Conservation (phyloP, 2,113 vertebrate genomes). For the Corythoichthys haematopterus region DNA sequence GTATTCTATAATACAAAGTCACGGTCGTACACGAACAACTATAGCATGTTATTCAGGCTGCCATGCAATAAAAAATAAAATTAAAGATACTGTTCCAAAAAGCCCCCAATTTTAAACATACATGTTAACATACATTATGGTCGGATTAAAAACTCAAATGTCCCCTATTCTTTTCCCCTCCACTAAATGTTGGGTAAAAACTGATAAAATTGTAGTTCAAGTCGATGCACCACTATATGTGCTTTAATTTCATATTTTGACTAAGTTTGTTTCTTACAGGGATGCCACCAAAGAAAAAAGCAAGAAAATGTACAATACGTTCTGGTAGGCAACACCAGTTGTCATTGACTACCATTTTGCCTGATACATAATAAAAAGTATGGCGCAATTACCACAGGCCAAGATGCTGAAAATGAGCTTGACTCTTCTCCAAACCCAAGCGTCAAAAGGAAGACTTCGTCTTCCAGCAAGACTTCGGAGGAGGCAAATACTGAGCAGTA, state of each 20-base stretch:
- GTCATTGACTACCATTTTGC: neutral
- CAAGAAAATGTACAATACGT: slow-evolving; percentile 26
- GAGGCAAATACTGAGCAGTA: slow-evolving; percentile 33
- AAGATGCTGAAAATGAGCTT: slow-evolving; percentile 28
- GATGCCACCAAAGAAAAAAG: slow-evolving; percentile 71
- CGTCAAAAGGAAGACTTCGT: slow-evolving; percentile 47
- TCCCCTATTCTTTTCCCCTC: neutral
- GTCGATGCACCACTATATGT: neutral
- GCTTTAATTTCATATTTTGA: neutral
- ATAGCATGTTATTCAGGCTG: neutral
- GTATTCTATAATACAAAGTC: neutral
- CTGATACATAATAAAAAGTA: neutral
- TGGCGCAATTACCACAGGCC: slow-evolving; percentile 19
- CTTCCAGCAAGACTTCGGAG: slow-evolving; percentile 31
- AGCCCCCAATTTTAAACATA: neutral
- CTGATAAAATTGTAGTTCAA: neutral
- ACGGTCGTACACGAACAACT: neutral
- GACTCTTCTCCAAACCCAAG: slow-evolving; percentile 12
- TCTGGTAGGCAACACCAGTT: slow-evolving; percentile 55
- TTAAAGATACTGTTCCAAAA: neutral
- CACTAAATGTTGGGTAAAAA: neutral
- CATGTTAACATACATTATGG: neutral
- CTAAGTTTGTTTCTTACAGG: slow-evolving; percentile 20
- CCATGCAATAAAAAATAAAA: neutral
- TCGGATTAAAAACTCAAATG: neutral